Evolutionary conservation across 2,797 vertebrate species (phyloP).

Genomic region (Takifugu ocellatus): DNA sequence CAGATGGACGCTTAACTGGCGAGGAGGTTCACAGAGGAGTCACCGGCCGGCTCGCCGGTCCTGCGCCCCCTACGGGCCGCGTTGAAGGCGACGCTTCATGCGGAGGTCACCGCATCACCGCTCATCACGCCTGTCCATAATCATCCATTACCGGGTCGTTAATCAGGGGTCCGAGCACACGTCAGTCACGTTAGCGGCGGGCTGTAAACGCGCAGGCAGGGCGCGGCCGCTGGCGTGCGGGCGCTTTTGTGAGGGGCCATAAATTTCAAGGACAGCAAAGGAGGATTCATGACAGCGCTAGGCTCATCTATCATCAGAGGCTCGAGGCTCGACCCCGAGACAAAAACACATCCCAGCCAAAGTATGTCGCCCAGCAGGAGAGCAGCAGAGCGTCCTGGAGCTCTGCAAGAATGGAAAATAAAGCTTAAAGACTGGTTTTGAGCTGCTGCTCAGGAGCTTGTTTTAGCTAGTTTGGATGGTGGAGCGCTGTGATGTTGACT

Average conservation of each 20-base stretch:
- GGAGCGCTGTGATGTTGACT: too few relatives aligned
- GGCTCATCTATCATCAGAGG: conserved; percentile 39
- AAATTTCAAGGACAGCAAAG: conserved; percentile 56
- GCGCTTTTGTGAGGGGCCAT: conserved; percentile 48
- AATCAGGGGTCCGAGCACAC: conserved; percentile 58
- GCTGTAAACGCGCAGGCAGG: conserved; percentile 47
- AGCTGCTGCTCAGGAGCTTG: too few relatives aligned
- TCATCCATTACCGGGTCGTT: conserved; percentile 61
- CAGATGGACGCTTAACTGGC: conserved; percentile 38
- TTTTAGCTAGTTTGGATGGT: too few relatives aligned
- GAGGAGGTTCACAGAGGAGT: conserved; percentile 24
- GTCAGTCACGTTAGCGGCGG: conserved; percentile 55
- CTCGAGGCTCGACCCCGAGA: conserved; percentile 39
- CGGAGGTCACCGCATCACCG: conserved; percentile 19
- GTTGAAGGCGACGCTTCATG: too few relatives aligned
- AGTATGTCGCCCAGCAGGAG: conserved; percentile 36
- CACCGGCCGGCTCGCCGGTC: conserved; percentile 5
- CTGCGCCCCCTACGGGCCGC: too few relatives aligned
- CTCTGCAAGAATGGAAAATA: too few relatives aligned
- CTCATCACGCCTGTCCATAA: conserved; percentile 39
- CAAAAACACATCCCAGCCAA: conserved; percentile 37
- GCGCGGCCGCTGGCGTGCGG: conserved; percentile 42
- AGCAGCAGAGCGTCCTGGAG: conserved; percentile 26
- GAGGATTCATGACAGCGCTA: conserved; percentile 38
- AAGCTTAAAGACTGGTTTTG: too few relatives aligned